phyloP scores from a whole-genome alignment of 1,140 invertebrate genomes.

The Drosophila lacteicornis region DNA sequence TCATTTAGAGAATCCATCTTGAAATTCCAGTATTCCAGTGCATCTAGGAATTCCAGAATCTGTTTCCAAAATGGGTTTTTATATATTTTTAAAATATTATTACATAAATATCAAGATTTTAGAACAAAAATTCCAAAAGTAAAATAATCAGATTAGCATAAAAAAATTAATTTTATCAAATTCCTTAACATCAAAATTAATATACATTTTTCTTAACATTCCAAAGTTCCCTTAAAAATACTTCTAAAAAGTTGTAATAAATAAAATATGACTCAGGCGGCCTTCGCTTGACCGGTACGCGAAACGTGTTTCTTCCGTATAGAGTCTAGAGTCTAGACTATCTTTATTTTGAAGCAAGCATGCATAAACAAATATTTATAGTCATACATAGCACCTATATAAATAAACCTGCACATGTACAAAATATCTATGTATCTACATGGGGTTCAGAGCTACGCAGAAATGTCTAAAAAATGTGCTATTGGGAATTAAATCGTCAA shows the following conservation, averaged over 20 bases:
- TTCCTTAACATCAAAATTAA: too few species aligned
- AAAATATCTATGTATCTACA: slow-evolving; percentile 3
- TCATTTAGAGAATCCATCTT: neutral
- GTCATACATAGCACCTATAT: slow-evolving; percentile 5
- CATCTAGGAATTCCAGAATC: neutral
- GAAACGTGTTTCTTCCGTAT: slow-evolving; percentile 24
- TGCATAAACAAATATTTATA: slow-evolving; percentile 38
- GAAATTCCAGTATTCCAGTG: neutral
- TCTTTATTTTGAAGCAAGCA: slow-evolving; percentile 8
- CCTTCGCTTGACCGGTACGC: slow-evolving; percentile 7
- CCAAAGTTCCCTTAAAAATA: neutral
- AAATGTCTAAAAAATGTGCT: slow-evolving; percentile 17
- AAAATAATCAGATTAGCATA: too few species aligned
- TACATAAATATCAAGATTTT: too few species aligned
- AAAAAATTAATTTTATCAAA: too few species aligned
- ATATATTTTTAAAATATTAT: too few species aligned
- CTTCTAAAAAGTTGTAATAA: neutral
- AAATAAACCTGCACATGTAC: slow-evolving; percentile 14
- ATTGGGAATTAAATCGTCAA: slow-evolving; percentile 48
- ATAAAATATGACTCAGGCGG: slow-evolving; percentile 7
- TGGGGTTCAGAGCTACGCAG: neutral
- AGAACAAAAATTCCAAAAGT: too few species aligned
- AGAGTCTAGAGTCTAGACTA: slow-evolving; percentile 7
- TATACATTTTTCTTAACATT: neutral
- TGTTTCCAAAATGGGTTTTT: neutral